These are phyloP conservation scores for Mellivora capensis DNA, from an alignment of 2,113 vertebrate species.

Conservation along the genomic window DNA sequence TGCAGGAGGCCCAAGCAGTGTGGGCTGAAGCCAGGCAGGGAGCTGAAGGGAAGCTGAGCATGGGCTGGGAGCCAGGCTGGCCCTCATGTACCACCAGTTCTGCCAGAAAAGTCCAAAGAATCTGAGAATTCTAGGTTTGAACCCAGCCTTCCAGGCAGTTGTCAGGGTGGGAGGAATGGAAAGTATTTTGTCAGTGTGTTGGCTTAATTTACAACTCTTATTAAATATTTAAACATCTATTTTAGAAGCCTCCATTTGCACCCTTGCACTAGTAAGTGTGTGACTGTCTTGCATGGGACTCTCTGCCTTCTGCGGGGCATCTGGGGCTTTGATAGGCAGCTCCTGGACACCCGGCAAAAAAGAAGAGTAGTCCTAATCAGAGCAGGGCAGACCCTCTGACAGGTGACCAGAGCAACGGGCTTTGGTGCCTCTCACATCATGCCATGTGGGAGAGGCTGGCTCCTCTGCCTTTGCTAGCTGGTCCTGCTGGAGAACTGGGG, in stretches of 20 bases:
- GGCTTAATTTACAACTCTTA: background rate
- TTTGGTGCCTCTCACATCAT: background rate
- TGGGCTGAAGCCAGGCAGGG: background rate
- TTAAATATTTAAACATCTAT: background rate
- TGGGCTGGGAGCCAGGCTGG: background rate
- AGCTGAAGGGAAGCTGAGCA: background rate
- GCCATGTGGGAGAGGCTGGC: background rate
- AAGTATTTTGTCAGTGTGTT: background rate
- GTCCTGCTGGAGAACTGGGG: background rate
- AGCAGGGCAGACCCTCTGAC: background rate
- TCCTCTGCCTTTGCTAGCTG: background rate
- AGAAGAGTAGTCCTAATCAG: background rate
- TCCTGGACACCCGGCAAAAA: background rate
- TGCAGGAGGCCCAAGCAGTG: background rate
- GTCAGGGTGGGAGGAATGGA: background rate
- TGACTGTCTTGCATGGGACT: background rate
- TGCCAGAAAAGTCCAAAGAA: background rate
- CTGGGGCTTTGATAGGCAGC: background rate
- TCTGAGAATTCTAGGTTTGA: background rate
- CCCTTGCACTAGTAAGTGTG: background rate
- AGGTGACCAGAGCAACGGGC: background rate
- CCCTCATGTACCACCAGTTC: background rate
- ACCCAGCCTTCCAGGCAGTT: background rate
- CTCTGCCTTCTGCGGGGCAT: background rate
- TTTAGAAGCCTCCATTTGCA: background rate